These are phyloP conservation scores for Thera britannica DNA, from an alignment of 2,888 invertebrate species.

Conservation along the genomic window DNA sequence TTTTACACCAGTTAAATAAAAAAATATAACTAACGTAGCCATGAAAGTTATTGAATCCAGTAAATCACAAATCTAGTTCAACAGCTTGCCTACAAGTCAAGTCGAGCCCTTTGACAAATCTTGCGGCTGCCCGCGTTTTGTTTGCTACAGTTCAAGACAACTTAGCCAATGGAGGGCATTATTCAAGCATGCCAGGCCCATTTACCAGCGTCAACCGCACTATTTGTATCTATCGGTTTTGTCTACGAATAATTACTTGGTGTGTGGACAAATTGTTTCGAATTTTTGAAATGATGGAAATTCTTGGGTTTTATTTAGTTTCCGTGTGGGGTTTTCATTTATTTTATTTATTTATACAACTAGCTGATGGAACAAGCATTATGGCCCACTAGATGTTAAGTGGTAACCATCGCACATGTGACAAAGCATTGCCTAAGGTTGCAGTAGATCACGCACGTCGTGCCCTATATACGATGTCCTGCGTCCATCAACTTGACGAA, in stretches of 20 bases:
- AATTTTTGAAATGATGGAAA: conserved; percentile 25
- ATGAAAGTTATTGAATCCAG: neutral
- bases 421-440: too few species aligned
- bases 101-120: conserved; percentile 68
- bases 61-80: conserved; percentile 52
- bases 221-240: conserved; percentile 70
- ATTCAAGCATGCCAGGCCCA: conserved; percentile 71
- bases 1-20: too few species aligned
- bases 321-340: neutral
- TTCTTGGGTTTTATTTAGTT: conserved; percentile 2
- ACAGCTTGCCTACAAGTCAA: conserved; percentile 52
- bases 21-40: too few species aligned
- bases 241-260: conserved; percentile 50
- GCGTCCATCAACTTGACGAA: too few species aligned
- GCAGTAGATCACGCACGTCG: too few species aligned
- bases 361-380: too few species aligned
- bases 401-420: too few species aligned
- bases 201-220: conserved; percentile 81
- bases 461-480: too few species aligned
- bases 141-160: conserved; percentile 77
- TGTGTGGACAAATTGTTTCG: conserved; percentile 29
- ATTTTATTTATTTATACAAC: too few species aligned
- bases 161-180: conserved; percentile 70
- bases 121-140: conserved; percentile 66
- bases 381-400: too few species aligned